phyloP scores from a whole-genome alignment of 2,113 vertebrate genomes.

The Atrichornis clamosus region DNA sequence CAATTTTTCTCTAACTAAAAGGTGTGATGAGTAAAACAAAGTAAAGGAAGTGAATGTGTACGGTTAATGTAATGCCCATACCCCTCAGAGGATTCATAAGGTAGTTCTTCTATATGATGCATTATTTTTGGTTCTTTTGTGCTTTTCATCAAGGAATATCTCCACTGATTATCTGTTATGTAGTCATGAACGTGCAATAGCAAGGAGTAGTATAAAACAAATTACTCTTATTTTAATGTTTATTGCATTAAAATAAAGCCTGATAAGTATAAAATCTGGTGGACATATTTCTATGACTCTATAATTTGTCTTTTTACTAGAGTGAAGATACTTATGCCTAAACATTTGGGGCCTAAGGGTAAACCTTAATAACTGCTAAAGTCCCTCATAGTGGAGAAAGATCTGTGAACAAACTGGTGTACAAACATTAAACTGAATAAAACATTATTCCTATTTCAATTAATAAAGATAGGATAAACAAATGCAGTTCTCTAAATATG shows the following conservation, averaged over 20 bases:
- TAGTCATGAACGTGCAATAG: not conserved
- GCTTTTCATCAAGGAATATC: not conserved
- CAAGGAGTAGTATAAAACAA: not conserved
- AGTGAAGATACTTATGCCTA: not conserved
- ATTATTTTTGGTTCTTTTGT: not conserved
- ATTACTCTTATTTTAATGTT: not conserved
- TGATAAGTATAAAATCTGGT: not conserved
- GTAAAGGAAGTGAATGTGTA: not conserved
- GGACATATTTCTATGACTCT: not conserved
- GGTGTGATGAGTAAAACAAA: not conserved
- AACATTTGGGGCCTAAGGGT: not conserved
- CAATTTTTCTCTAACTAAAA: not conserved
- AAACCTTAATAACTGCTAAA: not conserved
- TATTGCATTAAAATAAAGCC: not conserved
- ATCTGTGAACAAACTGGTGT: not conserved
- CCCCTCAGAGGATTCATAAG: not conserved
- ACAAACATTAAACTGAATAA: not conserved
- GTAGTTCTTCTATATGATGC: not conserved
- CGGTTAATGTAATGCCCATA: not conserved
- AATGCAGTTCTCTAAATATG: not conserved
- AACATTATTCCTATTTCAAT: not conserved
- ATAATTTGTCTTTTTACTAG: not conserved
- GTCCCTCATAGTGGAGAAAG: not conserved
- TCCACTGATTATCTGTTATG: not conserved
- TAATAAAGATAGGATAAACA: not conserved